A percentile compares a stretch with the other conserved stretches of the same genome.
These are phyloP conservation scores for Donacobius atricapilla DNA, from an alignment of 2,113 vertebrate genomes.

Conservation along the genomic window DNA sequence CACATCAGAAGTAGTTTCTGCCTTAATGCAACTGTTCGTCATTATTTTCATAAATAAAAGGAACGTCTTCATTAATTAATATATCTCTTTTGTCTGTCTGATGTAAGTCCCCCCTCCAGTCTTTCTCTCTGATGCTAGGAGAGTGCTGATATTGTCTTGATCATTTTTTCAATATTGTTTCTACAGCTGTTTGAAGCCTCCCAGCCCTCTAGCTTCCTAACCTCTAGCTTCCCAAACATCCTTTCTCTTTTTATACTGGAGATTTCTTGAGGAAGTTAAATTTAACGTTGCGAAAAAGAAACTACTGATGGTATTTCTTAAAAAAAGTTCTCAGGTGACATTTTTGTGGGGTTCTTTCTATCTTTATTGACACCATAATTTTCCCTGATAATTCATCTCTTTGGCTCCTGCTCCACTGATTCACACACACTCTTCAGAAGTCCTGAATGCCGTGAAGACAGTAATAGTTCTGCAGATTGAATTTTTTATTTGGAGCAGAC, in stretches of 20 bases:
- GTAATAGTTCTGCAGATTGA: background rate
- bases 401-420: background rate
- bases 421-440: background rate
- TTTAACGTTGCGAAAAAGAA: background rate
- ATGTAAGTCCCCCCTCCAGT: background rate
- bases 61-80: background rate
- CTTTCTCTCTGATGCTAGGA: background rate
- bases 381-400: background rate
- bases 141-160: background rate
- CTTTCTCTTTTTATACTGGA: background rate
- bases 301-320: fast-evolving
- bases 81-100: background rate
- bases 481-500: background rate
- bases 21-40: background rate
- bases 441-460: background rate
- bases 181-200: background rate
- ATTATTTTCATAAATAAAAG: background rate
- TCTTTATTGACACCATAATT: background rate
- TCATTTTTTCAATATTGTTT: background rate
- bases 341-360: background rate
- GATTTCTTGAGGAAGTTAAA: background rate
- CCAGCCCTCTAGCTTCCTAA: background rate
- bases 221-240: background rate
- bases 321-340: background rate
- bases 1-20: background rate